Conservation (phyloP, 1,140 invertebrate species). For the Ips nitidus region DNA sequence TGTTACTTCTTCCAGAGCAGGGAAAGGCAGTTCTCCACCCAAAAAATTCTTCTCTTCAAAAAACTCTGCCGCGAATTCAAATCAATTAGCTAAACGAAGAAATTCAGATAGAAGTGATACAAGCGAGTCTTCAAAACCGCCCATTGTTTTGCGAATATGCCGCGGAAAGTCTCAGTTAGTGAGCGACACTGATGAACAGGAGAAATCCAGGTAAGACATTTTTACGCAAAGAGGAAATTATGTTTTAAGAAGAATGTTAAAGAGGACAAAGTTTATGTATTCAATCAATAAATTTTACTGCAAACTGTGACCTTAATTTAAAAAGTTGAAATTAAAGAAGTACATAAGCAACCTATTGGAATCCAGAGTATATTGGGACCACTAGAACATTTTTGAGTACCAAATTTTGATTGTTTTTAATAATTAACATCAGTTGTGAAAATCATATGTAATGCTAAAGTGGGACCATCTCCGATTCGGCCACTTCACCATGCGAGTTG, state of each 20-base stretch:
- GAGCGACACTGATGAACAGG: constrained; percentile 49
- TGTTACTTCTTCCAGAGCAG: constrained; percentile 17
- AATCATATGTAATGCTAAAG: no score
- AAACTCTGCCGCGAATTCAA: constrained; percentile 34
- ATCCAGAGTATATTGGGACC: no score
- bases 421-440: no score
- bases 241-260: neutral
- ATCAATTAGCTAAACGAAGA: constrained; percentile 40
- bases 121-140: constrained; percentile 59
- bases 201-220: constrained; percentile 45
- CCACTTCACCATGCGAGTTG: constrained; percentile 42
- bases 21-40: constrained; percentile 35
- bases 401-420: no score
- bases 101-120: constrained; percentile 49
- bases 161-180: constrained; percentile 63
- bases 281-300: no score
- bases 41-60: constrained; percentile 50
- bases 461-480: no score
- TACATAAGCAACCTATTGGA: no score
- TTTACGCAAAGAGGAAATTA: constrained; percentile 37
- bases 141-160: constrained; percentile 68
- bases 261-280: no score
- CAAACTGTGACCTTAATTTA: no score
- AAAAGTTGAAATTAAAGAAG: no score
- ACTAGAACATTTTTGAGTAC: no score